Percentiles rank a stretch among this genome's conserved stretches.
Conservation (phyloP, 2,888 invertebrate genomes). For the Drosophila mayaguana region DNA sequence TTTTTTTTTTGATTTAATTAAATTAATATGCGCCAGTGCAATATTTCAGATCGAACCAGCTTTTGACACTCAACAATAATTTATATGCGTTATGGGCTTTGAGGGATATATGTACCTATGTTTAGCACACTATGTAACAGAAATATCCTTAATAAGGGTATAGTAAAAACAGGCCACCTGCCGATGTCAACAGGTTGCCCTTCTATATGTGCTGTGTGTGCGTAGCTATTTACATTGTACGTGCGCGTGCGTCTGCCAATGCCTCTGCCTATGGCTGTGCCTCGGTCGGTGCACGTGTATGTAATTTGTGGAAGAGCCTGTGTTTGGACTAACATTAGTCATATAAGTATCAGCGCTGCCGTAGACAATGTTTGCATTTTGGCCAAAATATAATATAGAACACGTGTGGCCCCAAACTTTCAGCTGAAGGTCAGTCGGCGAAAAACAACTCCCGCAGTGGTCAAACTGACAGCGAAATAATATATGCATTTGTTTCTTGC, state of each 20-base stretch:
- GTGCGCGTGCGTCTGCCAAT: slow-evolving; percentile 27
- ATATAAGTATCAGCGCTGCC: slow-evolving; percentile 39
- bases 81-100: background rate
- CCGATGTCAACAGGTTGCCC: slow-evolving; percentile 73
- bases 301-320: slow-evolving; percentile 16
- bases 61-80: background rate
- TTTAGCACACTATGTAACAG: background rate
- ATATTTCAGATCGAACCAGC: background rate
- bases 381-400: slow-evolving; percentile 30
- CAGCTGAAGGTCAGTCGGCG: slow-evolving; percentile 49
- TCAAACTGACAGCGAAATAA: background rate
- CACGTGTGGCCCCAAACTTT: slow-evolving; percentile 38
- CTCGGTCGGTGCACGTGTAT: slow-evolving; percentile 14
- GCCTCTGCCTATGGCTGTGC: slow-evolving; percentile 7
- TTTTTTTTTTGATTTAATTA: no score
- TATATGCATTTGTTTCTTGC: background rate
- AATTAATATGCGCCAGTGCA: background rate
- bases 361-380: slow-evolving; percentile 56
- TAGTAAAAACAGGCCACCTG: slow-evolving; percentile 21
- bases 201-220: slow-evolving; percentile 10
- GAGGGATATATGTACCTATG: background rate
- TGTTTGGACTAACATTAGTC: slow-evolving; percentile 45
- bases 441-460: slow-evolving; percentile 23
- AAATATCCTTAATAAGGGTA: slow-evolving; percentile 5
- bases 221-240: slow-evolving; percentile 37